Evolutionary conservation across 2,888 invertebrate genomes (phyloP).

Genomic region (Prionchulus punctatus): DNA sequence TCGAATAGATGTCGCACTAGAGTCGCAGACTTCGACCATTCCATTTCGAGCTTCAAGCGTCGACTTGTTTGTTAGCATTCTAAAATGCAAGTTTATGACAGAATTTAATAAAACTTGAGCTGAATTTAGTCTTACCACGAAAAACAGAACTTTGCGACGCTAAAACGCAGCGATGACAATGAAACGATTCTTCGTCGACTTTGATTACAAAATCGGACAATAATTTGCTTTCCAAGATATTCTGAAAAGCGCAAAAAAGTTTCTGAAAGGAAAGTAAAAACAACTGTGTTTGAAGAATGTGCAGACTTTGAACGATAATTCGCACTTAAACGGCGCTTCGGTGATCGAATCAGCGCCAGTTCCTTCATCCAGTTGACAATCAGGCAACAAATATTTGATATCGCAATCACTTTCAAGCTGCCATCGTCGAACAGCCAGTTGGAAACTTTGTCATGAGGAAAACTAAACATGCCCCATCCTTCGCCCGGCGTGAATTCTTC

Average conservation of each 20-base stretch:
- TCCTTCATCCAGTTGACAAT: no score
- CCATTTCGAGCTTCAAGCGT: constrained; percentile 27
- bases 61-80: not conserved
- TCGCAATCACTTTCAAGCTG: constrained; percentile 24
- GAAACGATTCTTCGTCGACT: constrained; percentile 20
- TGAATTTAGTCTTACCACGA: no score
- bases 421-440: constrained; percentile 22
- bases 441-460: constrained; percentile 22
- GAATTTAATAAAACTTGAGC: not conserved
- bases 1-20: constrained; percentile 13
- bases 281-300: no score
- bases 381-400: constrained; percentile 21
- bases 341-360: no score
- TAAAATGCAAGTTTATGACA: no score
- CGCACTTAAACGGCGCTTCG: no score
- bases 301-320: no score
- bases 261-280: no score
- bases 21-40: constrained; percentile 23
- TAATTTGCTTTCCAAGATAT: constrained; percentile 22
- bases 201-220: constrained; percentile 25
- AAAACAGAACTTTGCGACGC: constrained; percentile 25
- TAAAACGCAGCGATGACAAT: constrained; percentile 24
- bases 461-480: constrained; percentile 28
- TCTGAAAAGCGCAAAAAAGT: constrained; percentile 7
- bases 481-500: constrained; percentile 30